Base-by-base conservation (phyloP, 2,113 vertebrate genomes). In the Xiphias gladius region DNA sequence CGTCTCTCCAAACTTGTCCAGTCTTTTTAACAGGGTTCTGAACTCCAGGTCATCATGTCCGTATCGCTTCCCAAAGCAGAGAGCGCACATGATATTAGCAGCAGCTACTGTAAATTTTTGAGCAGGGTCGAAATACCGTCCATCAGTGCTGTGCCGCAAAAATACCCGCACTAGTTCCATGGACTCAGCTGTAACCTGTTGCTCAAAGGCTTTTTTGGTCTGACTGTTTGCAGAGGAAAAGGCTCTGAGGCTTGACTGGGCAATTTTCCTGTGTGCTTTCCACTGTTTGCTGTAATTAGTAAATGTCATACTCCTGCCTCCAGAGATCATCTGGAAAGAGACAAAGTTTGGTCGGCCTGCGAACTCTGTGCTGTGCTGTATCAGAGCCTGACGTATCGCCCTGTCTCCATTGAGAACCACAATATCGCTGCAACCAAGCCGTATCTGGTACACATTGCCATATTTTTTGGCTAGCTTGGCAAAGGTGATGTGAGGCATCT, bases 11-110 rank as follows among this genome's bases (percentile, higher is more conserved):
- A 97, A 97, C 86, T 92, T 95, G 20, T 96, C 72, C 41, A 96
- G 70, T 19, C 90, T 93, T 37, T 79, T 87, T 37, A 97, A 69
- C 69, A 97, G 92, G 14, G 86, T 88, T 80, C 92, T 90, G 91
- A 97, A 97, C 93, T 97, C 97, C 11, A 82, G 1, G 62, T 97
- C 96, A 2, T 95, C 77, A 0, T 96, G 96, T 74, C 92, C 79
- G 2, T 97, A 97, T 71, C 96, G 94, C 84, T 89, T 95, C 11
- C 97, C 97, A 32, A 97, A 97, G 94, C 97, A 97, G 30, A 97
- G 94, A 24, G 96, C 96, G 3, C 96, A 97, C 74, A 97, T 92
- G 1, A 97, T 90, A 0, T 97, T 97, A 52, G 97, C 96, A 10
- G 95, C 95, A 62, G 96, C 96, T 76, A 96, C 94, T 16, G 91